A percentile compares a stretch with the other conserved stretches of the same genome.
These are phyloP conservation scores for Scopus umbretta DNA, from an alignment of 2,113 vertebrate species.

Conservation along the genomic window DNA sequence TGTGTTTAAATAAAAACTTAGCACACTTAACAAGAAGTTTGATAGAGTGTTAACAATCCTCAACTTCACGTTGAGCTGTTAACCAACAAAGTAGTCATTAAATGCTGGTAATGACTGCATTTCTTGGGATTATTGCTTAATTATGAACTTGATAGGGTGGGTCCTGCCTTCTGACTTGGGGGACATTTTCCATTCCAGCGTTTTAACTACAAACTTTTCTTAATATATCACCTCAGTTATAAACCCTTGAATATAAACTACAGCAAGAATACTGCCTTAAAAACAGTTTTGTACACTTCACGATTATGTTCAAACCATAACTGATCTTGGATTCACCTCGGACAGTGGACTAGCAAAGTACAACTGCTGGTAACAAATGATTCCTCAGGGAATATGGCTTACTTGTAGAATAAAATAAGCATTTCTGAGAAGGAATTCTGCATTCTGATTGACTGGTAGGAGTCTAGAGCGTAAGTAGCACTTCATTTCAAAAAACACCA, in stretches of 20 bases:
- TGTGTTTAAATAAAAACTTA: constrained; percentile 70
- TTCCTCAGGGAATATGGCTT: neutral
- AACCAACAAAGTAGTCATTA: constrained; percentile 79
- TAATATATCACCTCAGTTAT: neutral
- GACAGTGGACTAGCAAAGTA: neutral
- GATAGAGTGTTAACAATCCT: constrained; percentile 81
- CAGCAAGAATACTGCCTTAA: neutral
- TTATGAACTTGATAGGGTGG: constrained; percentile 46
- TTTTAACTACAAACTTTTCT: neutral
- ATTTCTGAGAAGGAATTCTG: neutral
- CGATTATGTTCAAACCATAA: neutral
- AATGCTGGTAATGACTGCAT: constrained; percentile 68
- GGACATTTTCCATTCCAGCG: constrained; percentile 9
- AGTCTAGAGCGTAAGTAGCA: neutral
- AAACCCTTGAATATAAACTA: neutral
- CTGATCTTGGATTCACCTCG: neutral
- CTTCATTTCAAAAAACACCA: neutral
- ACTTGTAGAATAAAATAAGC: neutral
- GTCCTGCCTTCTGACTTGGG: constrained; percentile 28
- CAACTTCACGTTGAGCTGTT: constrained; percentile 75
- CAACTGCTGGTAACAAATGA: neutral
- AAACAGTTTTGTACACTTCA: neutral
- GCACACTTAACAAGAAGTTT: constrained; percentile 76
- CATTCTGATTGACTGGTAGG: neutral
- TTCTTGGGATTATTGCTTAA: constrained; percentile 68